Conservation (phyloP, 1,140 invertebrate species). For the Aphidius ervi region DNA sequence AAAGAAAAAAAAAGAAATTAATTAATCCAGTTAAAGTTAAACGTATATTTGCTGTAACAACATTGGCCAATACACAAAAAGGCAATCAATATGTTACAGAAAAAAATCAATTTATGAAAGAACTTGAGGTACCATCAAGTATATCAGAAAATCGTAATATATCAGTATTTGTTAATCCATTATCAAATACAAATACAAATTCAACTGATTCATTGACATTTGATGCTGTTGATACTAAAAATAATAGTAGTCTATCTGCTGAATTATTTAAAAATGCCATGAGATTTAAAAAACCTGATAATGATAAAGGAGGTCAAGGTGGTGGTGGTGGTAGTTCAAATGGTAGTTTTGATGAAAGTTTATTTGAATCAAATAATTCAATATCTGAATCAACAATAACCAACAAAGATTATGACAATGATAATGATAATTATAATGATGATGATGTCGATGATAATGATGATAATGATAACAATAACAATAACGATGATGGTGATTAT, state of each 20-base stretch:
- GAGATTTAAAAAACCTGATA: slow-evolving; percentile 42
- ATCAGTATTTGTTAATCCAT: slow-evolving; percentile 58
- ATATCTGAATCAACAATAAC: slow-evolving; percentile 26
- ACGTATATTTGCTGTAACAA: slow-evolving; percentile 53
- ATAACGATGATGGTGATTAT: slow-evolving; percentile 4
- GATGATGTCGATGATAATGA: no score
- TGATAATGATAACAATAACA: no score
- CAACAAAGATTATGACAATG: no score
- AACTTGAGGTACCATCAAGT: slow-evolving; percentile 55
- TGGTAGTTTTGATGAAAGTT: slow-evolving; percentile 46
- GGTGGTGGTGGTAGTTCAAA: slow-evolving; percentile 37
- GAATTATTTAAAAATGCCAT: slow-evolving; percentile 46
- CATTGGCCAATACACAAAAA: slow-evolving; percentile 46
- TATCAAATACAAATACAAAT: slow-evolving; percentile 46
- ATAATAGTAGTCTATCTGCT: slow-evolving; percentile 29
- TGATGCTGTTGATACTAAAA: slow-evolving; percentile 35
- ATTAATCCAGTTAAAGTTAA: slow-evolving; percentile 53
- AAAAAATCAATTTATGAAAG: slow-evolving; percentile 52
- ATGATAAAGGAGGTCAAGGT: slow-evolving; percentile 32
- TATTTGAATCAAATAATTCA: slow-evolving; percentile 37
- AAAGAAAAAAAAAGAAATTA: slow-evolving; percentile 34
- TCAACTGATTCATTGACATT: slow-evolving; percentile 43
- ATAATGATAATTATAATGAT: no score
- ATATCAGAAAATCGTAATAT: slow-evolving; percentile 53
- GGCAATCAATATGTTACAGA: slow-evolving; percentile 53